Evolutionary conservation across 2,888 invertebrate species (phyloP).

Genomic region (Limenitis camilla): DNA sequence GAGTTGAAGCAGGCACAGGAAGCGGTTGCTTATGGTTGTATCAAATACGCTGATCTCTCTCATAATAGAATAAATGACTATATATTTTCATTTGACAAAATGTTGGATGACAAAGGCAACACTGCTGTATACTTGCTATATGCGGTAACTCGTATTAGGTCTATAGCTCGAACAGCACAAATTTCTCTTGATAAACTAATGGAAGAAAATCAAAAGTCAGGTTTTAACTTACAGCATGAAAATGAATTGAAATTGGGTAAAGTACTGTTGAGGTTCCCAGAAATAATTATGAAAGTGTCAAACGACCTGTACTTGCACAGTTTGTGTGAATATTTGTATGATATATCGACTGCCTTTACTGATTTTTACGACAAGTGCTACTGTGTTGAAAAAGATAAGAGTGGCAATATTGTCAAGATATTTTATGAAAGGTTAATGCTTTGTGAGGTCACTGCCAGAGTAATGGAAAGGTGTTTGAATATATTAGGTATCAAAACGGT

Average conservation of each 20-base stretch:
- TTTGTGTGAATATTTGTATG: conserved; percentile 96
- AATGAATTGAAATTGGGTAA: conserved; percentile 97
- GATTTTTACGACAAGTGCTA: conserved; percentile 99
- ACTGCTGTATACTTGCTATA: conserved; percentile 98
- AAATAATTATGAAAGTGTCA: conserved; percentile 86
- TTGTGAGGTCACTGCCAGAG: conserved; percentile 91
- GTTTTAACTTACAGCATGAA: conserved; percentile 85
- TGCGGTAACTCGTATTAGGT: conserved; percentile 94
- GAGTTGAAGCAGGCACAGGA: conserved; percentile 90
- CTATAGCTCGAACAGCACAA: conserved; percentile 87
- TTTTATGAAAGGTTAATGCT: conserved; percentile 90
- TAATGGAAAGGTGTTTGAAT: conserved; percentile 90
- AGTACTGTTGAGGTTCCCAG: conserved; percentile 88
- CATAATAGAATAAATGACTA: conserved; percentile 96
- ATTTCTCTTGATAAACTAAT: conserved; percentile 76
- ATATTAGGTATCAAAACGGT: conserved; percentile 95
- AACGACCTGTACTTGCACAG: conserved; percentile 89
- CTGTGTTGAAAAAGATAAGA: conserved; percentile 93
- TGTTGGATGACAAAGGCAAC: conserved; percentile 99
- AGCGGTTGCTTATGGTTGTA: conserved; percentile 97
- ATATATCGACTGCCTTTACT: conserved; percentile 92
- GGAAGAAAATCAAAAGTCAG: conserved; percentile 74
- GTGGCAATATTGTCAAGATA: conserved; percentile 86
- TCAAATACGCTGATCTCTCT: conserved; percentile 97
- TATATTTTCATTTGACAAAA: conserved; percentile 98